Percentiles rank a stretch among this genome's conserved stretches.
phyloP scores from a whole-genome alignment of 30 jellyfish, hydroid and myxozoan genomes.

The Cassiopea xamachana region DNA sequence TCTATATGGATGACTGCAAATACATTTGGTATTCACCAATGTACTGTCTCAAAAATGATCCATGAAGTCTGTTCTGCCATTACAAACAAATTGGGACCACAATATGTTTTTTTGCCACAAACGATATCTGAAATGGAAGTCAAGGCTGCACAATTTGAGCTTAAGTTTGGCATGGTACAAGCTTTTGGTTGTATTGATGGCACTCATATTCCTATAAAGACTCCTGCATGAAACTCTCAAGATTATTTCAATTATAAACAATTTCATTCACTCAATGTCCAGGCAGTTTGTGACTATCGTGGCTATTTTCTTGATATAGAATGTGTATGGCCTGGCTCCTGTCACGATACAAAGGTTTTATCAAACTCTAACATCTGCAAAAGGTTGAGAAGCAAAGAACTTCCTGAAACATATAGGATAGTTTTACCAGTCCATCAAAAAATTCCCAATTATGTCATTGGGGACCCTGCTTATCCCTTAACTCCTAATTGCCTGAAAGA shows the following conservation, averaged over 20 bases:
- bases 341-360: constrained; percentile 62
- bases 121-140: constrained; percentile 27
- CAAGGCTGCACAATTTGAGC: constrained; percentile 61
- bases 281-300: constrained; percentile 54
- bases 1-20: constrained; percentile 50
- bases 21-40: constrained; percentile 53
- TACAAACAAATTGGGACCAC: constrained; percentile 40
- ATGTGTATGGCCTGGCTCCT: constrained; percentile 66
- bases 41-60: constrained; percentile 41
- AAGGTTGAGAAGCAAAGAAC: constrained; percentile 4
- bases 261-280: constrained; percentile 52
- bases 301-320: constrained; percentile 69
- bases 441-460: constrained; percentile 51
- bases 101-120: constrained; percentile 46
- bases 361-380: constrained; percentile 40
- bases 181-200: constrained; percentile 81
- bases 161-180: constrained; percentile 59
- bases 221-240: constrained; percentile 24
- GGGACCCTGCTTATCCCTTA: constrained; percentile 80
- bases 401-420: constrained; percentile 11
- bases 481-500: constrained; percentile 71
- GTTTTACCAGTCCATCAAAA: background rate
- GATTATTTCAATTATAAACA: constrained; percentile 58
- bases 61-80: constrained; percentile 55
- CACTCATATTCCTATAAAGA: constrained; percentile 51